Base-by-base conservation (phyloP, 2,888 invertebrate species). In the Macropis europaea region DNA sequence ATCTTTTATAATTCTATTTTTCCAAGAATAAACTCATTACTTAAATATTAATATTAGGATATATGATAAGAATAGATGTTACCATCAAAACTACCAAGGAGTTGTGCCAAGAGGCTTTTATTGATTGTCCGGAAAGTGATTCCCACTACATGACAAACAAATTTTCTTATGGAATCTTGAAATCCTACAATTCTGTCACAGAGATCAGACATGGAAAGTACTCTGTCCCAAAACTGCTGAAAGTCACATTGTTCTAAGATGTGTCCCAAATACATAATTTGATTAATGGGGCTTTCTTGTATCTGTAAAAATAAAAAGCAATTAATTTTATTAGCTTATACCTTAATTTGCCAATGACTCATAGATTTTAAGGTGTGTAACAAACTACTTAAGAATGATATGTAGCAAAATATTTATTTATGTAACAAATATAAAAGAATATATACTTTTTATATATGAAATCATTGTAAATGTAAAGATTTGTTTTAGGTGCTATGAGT, bases 41-140 rank as follows among this genome's bases (percentile, higher is more conserved):
- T n/a, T 26, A 34, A 28, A 40, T 56, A 9, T 48, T 24, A 2
- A 2, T n/a, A n/a, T 32, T n/a, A 34, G 30, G 26, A 40, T 3
- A 4, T 13, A 1, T n/a, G n/a, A n/a, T 32, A 7, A 26, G 7
- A 57, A 28, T 15, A 57, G 3, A 9, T 47, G 24, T 47, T 89
- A 96, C 96, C 98, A 90, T 97, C 95, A 86, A 99, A 94, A 77
- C 95, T 95, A 50, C 99, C 99, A 54, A 99, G 92, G 34, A 99
- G 91, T 86, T 96, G 95, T 56, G 95, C 93, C 43, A 99, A 91
- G 74, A 95, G 93, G 61, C 92, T 92, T 86, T 95, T 95, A 74
- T 96, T 95, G 86, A 99, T 97, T 1, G 96, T 96, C 90, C 99
- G 99, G 91, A 97, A 99, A 0, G 99, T 99, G 60, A 98, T 98